A percentile compares a stretch with the other conserved stretches of the same genome.
These are phyloP conservation scores for Scaptomyza flava DNA, from an alignment of 2,888 invertebrate species.

Conservation along the genomic window DNA sequence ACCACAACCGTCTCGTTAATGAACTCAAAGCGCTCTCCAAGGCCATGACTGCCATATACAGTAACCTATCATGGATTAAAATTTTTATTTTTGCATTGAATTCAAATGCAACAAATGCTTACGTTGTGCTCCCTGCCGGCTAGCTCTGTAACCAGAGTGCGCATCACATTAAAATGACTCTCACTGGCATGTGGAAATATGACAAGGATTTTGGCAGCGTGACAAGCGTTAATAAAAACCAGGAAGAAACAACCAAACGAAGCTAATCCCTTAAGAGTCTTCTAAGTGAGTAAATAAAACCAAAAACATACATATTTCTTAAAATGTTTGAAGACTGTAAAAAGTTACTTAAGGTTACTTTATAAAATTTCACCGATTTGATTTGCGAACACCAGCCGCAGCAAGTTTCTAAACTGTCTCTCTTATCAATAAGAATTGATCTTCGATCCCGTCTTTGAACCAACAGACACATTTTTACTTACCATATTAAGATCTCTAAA, in stretches of 20 bases:
- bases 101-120: conserved; percentile 30
- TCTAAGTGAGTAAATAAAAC: background rate
- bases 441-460: conserved; percentile 2
- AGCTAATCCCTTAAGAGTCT: background rate
- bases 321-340: no score
- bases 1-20: conserved; percentile 79
- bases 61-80: conserved; percentile 75
- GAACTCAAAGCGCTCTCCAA: conserved; percentile 82
- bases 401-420: conserved; percentile 8
- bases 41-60: conserved; percentile 77
- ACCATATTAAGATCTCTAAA: conserved; percentile 26
- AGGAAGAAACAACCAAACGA: background rate
- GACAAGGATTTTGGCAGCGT: conserved; percentile 76
- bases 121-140: conserved; percentile 85
- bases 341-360: background rate
- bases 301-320: background rate
- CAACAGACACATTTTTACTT: conserved; percentile 10
- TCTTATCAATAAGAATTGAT: conserved; percentile 54
- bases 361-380: conserved; percentile 7
- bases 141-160: conserved; percentile 84
- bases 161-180: conserved; percentile 84
- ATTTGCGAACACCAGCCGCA: conserved; percentile 70
- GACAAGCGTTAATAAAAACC: background rate
- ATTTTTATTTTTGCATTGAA: no score
- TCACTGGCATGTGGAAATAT: conserved; percentile 83